These are phyloP conservation scores for Drosophila helvetica DNA, from an alignment of 2,888 invertebrate species.

Conservation along the genomic window DNA sequence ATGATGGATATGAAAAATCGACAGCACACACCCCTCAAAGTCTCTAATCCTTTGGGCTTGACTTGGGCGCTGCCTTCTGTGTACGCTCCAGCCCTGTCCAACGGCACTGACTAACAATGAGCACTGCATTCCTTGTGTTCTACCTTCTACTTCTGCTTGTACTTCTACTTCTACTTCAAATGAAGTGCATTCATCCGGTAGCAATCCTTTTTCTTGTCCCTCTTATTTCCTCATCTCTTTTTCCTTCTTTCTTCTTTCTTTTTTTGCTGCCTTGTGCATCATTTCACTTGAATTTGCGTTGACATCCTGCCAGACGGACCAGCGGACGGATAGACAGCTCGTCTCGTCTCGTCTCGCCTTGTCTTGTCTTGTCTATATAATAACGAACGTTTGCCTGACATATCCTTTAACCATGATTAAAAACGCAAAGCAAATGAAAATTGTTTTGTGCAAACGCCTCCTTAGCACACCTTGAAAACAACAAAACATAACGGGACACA, in stretches of 20 bases:
- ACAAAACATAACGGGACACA: conserved; percentile 27
- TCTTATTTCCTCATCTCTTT: conserved; percentile 26
- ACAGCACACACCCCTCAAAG: conserved; percentile 37
- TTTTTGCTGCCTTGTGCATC: conserved; percentile 62
- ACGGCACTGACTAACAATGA: conserved; percentile 63
- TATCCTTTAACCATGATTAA: conserved; percentile 80
- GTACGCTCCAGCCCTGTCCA: conserved; percentile 46
- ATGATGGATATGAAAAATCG: conserved; percentile 32
- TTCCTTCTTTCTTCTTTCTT: conserved; percentile 5
- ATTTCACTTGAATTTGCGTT: conserved; percentile 75
- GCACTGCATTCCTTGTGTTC: conserved; percentile 51
- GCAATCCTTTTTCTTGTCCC: conserved; percentile 67
- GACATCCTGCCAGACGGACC: conserved; percentile 60
- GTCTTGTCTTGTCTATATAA: conserved; percentile 42
- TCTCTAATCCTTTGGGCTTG: conserved; percentile 65
- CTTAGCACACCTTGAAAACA: conserved; percentile 78
- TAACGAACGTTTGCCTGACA: conserved; percentile 68
- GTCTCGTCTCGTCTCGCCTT: conserved; percentile 28
- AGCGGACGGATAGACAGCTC: neutral
- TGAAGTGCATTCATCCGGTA: conserved; percentile 80
- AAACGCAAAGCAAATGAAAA: conserved; percentile 78
- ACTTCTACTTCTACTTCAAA: conserved; percentile 68
- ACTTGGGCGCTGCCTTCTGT: conserved; percentile 46
- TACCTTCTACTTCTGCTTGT: no score
- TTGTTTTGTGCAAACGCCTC: conserved; percentile 80